Evolutionary conservation across 2,113 vertebrate genomes (phyloP).

Genomic region (Geococcyx californianus): DNA sequence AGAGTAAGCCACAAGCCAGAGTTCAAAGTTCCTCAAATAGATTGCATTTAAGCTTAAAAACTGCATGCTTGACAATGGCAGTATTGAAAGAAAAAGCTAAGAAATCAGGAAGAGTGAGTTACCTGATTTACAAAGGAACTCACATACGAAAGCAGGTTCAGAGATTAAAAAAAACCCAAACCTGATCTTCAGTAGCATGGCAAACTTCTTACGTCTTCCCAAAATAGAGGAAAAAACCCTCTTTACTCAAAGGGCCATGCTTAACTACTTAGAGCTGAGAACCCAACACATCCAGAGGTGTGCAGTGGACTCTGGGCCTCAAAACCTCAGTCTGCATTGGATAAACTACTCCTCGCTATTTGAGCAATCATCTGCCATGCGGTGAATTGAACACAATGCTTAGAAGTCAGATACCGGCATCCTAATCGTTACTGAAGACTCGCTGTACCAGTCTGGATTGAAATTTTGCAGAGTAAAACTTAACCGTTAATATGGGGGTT

Average conservation of each 20-base stretch:
- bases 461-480: not conserved
- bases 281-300: not conserved
- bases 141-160: not conserved
- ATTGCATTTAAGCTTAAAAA: not conserved
- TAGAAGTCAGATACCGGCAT: not conserved
- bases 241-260: not conserved
- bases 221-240: not conserved
- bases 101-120: not conserved
- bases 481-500: not conserved
- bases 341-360: not conserved
- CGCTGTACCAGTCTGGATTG: not conserved
- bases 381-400: not conserved
- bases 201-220: not conserved
- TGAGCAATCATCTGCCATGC: not conserved
- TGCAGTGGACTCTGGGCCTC: not conserved
- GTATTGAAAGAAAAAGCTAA: not conserved
- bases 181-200: not conserved
- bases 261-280: not conserved
- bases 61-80: not conserved
- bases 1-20: not conserved
- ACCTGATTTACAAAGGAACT: not conserved
- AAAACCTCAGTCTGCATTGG: not conserved
- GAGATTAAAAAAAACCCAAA: not conserved
- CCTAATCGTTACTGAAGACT: not conserved
- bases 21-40: not conserved